Conservation (phyloP, 2,797 vertebrate species). For the Macroramphosus scolopax region DNA sequence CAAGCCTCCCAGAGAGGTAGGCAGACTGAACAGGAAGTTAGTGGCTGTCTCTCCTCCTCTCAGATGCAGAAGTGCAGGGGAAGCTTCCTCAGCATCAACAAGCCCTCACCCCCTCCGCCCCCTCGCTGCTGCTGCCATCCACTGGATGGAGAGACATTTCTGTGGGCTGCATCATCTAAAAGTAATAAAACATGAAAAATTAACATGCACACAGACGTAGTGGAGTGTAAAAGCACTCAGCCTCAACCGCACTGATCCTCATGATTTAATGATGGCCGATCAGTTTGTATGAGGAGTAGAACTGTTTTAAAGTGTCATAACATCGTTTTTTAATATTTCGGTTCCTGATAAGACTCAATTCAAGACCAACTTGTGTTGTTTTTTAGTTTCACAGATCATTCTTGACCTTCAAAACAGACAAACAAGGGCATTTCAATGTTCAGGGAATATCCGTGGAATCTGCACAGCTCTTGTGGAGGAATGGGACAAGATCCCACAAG, state of each 20-base stretch:
- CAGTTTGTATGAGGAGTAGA: background rate
- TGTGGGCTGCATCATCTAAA: background rate
- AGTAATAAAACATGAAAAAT: slow-evolving; percentile 6
- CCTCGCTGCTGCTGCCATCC: slow-evolving; percentile 55
- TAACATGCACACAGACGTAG: background rate
- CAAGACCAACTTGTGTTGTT: no score
- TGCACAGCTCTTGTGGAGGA: no score
- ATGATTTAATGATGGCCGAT: background rate
- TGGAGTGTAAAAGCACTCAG: background rate
- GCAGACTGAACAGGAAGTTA: slow-evolving; percentile 77
- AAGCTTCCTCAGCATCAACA: slow-evolving; percentile 65
- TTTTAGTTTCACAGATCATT: no score
- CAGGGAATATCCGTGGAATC: no score
- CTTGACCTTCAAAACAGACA: no score
- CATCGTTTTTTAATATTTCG: background rate
- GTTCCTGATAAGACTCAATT: background rate
- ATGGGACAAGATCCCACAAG: no score
- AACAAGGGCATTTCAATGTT: no score
- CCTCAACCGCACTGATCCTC: background rate
- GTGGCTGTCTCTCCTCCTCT: slow-evolving; percentile 57
- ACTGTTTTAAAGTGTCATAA: background rate
- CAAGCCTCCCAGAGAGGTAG: slow-evolving; percentile 48
- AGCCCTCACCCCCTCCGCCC: slow-evolving; percentile 1
- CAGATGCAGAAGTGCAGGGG: slow-evolving; percentile 63
- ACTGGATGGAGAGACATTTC: slow-evolving; percentile 17